Evolutionary conservation across 2,888 invertebrate genomes (phyloP).

Genomic region (Deroplatys truncata): DNA sequence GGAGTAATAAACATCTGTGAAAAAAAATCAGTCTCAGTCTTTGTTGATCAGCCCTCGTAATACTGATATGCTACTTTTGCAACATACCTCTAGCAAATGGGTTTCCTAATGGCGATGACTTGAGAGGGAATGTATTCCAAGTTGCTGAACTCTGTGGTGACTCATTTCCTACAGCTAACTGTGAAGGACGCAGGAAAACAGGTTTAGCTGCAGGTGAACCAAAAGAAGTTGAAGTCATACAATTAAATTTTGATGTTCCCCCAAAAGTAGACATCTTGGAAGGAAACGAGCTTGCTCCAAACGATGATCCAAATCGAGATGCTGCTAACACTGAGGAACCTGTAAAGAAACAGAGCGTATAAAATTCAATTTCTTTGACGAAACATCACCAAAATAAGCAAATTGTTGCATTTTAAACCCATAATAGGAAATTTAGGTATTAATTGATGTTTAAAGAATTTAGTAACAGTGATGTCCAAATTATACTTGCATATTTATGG

Average conservation of each 20-base stretch:
- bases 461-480: too few species aligned
- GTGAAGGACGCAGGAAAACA: constrained; percentile 23
- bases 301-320: background rate
- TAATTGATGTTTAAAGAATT: too few species aligned
- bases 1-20: too few species aligned
- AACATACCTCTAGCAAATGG: constrained; percentile 27
- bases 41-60: too few species aligned
- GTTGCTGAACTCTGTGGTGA: background rate
- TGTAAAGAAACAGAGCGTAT: background rate
- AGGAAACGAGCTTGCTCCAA: background rate
- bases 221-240: background rate
- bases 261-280: background rate
- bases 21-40: too few species aligned
- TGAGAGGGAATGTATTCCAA: background rate
- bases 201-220: constrained; percentile 15
- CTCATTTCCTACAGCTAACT: constrained; percentile 22
- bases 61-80: too few species aligned
- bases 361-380: background rate
- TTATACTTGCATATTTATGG: too few species aligned
- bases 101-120: constrained; percentile 10
- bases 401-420: background rate
- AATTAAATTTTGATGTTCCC: background rate
- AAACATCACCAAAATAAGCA: background rate
- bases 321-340: background rate
- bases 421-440: background rate